These are phyloP conservation scores for Hirtodrosophila duncani DNA, from an alignment of 2,888 invertebrate species.

Conservation along the genomic window DNA sequence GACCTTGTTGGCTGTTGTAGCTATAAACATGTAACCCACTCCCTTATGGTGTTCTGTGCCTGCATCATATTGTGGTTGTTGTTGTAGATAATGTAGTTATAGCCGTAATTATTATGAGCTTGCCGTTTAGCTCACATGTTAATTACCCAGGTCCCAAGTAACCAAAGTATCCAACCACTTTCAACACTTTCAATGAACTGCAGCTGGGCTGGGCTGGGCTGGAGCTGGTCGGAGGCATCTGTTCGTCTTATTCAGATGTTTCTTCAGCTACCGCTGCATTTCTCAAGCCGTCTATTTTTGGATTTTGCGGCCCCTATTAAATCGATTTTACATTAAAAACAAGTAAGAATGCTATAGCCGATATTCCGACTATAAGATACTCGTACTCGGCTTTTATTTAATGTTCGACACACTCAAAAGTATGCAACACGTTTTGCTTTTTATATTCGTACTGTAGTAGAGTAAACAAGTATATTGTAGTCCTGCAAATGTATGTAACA, in stretches of 20 bases:
- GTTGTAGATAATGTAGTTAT: conserved; percentile 18
- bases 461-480: too few relatives aligned
- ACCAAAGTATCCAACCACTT: conserved; percentile 41
- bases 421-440: too few relatives aligned
- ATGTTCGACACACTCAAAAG: too few relatives aligned
- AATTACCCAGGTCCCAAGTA: conserved; percentile 46
- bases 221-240: conserved; percentile 4
- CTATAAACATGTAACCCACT: too few relatives aligned
- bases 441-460: too few relatives aligned
- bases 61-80: conserved; percentile 29
- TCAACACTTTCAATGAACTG: conserved; percentile 61
- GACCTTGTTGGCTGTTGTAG: too few relatives aligned
- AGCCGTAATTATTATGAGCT: conserved; percentile 62
- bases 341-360: too few relatives aligned
- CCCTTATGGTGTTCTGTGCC: too few relatives aligned
- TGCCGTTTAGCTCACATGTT: conserved; percentile 69
- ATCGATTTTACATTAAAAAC: conserved; percentile 72
- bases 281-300: conserved; percentile 60
- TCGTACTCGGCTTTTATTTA: too few relatives aligned
- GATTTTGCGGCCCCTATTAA: conserved; percentile 58
- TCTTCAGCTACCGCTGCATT: conserved; percentile 37
- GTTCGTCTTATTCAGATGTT: conserved; percentile 10
- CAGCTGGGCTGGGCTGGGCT: conserved; percentile 26
- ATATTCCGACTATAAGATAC: too few relatives aligned
- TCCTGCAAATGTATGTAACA: too few relatives aligned